A percentile compares a stretch with the other conserved stretches of the same genome.
These are phyloP conservation scores for Dysidea cf. avara DNA, from an alignment of 37 sponge, comb jelly and placozoan species.

Conservation along the genomic window DNA sequence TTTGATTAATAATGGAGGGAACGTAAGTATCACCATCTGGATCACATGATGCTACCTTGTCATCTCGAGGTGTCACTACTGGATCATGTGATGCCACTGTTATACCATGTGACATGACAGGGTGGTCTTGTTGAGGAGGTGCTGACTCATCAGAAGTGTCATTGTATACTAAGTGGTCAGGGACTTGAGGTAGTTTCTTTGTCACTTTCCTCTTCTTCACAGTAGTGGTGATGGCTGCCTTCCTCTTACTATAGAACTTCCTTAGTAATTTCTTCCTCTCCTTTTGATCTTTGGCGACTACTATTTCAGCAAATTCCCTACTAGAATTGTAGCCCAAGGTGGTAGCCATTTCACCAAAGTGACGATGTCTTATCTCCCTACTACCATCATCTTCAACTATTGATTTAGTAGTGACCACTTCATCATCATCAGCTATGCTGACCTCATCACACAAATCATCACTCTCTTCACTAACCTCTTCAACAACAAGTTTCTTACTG, in stretches of 20 bases:
- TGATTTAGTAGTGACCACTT: background rate
- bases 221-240: too few species aligned
- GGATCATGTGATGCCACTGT: too few species aligned
- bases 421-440: background rate
- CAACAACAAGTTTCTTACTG: conserved; percentile 18
- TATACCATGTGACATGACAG: too few species aligned
- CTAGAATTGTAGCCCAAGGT: background rate
- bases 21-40: too few species aligned
- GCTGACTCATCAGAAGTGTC: too few species aligned
- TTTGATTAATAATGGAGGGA: too few species aligned
- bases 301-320: conserved; percentile 6
- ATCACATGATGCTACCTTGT: too few species aligned
- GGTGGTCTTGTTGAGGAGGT: too few species aligned
- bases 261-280: conserved; percentile 2
- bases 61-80: too few species aligned
- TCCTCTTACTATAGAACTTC: conserved; percentile 1
- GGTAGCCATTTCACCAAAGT: conserved; percentile 15
- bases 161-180: too few species aligned
- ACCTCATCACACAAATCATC: conserved; percentile 18
- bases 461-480: conserved; percentile 41
- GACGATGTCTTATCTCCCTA: background rate
- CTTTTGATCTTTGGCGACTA: background rate
- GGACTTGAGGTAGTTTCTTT: too few species aligned
- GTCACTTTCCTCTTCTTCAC: too few species aligned
- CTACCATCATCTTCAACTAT: background rate